Conservation (phyloP, 2,113 vertebrate genomes). For the Passer montanus region DNA sequence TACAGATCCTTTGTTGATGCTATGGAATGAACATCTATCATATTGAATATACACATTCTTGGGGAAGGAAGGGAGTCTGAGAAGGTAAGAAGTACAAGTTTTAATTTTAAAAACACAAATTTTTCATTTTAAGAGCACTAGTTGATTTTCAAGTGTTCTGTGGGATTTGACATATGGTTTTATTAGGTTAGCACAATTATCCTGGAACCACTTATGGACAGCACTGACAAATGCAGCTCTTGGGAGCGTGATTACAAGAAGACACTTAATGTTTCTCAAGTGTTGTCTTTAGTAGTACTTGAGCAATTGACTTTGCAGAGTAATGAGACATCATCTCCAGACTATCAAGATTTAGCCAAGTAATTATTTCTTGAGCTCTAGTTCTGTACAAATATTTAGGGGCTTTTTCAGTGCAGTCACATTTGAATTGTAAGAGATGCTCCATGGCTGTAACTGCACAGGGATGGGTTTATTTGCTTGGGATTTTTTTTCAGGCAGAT, state of each 20-base stretch:
- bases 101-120: not conserved
- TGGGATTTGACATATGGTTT: not conserved
- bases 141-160: not conserved
- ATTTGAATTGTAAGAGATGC: not conserved
- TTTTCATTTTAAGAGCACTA: not conserved
- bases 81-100: not conserved
- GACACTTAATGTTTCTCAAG: conserved; percentile 18
- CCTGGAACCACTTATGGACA: not conserved
- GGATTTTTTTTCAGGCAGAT: conserved; percentile 15
- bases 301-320: not conserved
- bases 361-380: conserved; percentile 34
- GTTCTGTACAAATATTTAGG: conserved; percentile 28
- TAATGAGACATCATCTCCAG: not conserved
- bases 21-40: rapidly evolving
- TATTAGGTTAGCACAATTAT: conserved; percentile 32
- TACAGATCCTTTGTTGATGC: not conserved
- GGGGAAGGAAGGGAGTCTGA: not conserved
- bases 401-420: not conserved
- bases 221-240: not conserved
- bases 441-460: not conserved
- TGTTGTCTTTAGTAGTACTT: not conserved
- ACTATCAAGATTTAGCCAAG: conserved; percentile 4
- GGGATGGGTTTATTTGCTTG: not conserved
- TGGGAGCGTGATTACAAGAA: not conserved
- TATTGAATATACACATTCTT: not conserved